Base-by-base conservation (phyloP, 2,888 invertebrate genomes). In the Mythimna albipuncta region DNA sequence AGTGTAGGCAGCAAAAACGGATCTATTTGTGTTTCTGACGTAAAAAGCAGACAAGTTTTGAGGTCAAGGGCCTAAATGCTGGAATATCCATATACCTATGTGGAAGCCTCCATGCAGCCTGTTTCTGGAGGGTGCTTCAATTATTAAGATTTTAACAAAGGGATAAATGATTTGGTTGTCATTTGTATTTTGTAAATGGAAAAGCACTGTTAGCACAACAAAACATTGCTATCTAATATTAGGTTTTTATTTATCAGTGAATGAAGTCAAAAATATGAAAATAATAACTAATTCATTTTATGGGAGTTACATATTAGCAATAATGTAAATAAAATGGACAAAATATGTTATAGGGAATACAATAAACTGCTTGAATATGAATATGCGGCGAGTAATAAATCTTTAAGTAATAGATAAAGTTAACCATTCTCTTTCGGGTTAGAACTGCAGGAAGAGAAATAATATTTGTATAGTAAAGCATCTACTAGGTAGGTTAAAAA, bases 341-440 rank as follows among this genome's bases (percentile, higher is more conserved):
- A 32, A 50, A 26, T 26, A 26, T 41, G 54, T 69, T 54, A 75
- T 21, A 50, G 13, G 32, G 19, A 26, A 26, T 26, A 74, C 13
- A 47, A 74, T 54, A 68, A 44, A 76, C n/a, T 47, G 54, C 47
- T 41, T 32, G 13, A 52, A 58, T 58, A 55, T 47, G 19, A 35
- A 47, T 57, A 75, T 57, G 55, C 5, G 21, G 50, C 10, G 13
- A 52, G 4, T 75, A n/a, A 62, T 55, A 35, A 57, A 38, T 52
- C 69, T 47, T 52, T 38, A 62, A 54, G 52, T 52, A 52, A 38
- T 65, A 69, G 41, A 58, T 47, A 69, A 52, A 63, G 32, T 58
- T 32, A 16, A 75, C 55, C 54, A 65, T 75, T 88, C 88, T 89
- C 88, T 86, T 89, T 88, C 75, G 89, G 91, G 91, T 91, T 91